Percentiles rank a stretch among this genome's conserved stretches.
Conservation (phyloP, 2,113 vertebrate genomes). For the Zosterops hypoxanthus region DNA sequence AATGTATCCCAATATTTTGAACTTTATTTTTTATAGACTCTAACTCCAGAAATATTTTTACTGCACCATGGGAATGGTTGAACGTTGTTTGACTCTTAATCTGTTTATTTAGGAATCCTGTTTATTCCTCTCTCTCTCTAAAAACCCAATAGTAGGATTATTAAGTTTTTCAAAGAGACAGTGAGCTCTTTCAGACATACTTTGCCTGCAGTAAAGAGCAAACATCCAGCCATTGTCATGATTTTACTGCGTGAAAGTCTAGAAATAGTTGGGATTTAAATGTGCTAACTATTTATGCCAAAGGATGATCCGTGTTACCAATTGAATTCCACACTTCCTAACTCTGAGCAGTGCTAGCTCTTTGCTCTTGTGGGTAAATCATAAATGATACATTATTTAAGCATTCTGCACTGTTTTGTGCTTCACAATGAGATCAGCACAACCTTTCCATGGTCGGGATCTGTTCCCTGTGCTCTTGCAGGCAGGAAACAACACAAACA, state of each 20-base stretch:
- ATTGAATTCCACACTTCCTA: background rate
- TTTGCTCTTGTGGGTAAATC: background rate
- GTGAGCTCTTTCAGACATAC: background rate
- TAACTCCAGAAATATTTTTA: background rate
- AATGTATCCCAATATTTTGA: background rate
- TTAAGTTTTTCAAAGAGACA: background rate
- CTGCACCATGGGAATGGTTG: background rate
- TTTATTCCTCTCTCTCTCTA: background rate
- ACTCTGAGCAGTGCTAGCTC: background rate
- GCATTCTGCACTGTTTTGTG: background rate
- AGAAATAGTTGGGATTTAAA: background rate
- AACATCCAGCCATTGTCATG: background rate
- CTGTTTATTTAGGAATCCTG: background rate
- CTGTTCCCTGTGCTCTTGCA: background rate
- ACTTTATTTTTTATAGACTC: background rate
- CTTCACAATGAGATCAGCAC: background rate
- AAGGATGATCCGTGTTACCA: background rate
- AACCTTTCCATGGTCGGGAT: background rate
- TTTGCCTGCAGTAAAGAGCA: background rate
- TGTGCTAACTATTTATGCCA: background rate
- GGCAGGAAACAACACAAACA: background rate
- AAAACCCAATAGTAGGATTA: background rate
- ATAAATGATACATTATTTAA: background rate
- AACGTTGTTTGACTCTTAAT: background rate
- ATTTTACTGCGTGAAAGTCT: background rate